Evolutionary conservation across 2,113 vertebrate species (phyloP), one percentile per base, ranked within the genome.

Genomic region (Pagrus major): DNA sequence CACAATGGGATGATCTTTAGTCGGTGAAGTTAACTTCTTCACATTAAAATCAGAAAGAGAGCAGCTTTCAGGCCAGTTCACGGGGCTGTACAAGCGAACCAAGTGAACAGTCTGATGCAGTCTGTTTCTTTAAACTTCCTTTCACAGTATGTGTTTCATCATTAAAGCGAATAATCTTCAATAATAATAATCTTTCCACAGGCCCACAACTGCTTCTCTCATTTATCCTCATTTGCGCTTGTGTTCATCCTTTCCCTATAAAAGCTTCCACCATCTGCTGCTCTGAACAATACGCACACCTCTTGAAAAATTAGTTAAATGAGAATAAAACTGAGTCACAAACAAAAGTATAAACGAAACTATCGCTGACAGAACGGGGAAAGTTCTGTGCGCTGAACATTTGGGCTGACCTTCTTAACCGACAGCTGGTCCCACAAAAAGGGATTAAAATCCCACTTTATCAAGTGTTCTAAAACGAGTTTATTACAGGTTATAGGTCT

Each of bases 181-280:
- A n/a, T n/a, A n/a, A n/a, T n/a, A n/a, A n/a, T n/a, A n/a, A n/a
- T n/a, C n/a, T n/a, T n/a, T n/a, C n/a, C n/a, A n/a, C 64, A 52
- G 71, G 47, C n/a, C 79, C 31, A 29, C 51, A 11, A 3, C 9
- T 16, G 39, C 75, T 16, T 7, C 49, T 27, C 31, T 31, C 37
- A 35, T 81, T 64, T 41, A 20, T 55, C 71, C 73, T 71, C 71
- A 60, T 81, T 79, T 81, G 64, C 35, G 51, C 21, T 14, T 49
- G 11, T 79, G 42, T 61, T 72, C 49, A 39, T 66, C 18, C 5
- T 46, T 73, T 37, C 44, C 46, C 56, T 25, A 70, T 5, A 7
- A 47, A 78, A 58, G 2, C 67, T 5, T 23, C 1, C 23, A 27
- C 47, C 63, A 41, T 63, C 33, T 84, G 71, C 78, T 47, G 58